phyloP scores from a whole-genome alignment of 2,113 vertebrate species.

The Polypterus bichir region DNA sequence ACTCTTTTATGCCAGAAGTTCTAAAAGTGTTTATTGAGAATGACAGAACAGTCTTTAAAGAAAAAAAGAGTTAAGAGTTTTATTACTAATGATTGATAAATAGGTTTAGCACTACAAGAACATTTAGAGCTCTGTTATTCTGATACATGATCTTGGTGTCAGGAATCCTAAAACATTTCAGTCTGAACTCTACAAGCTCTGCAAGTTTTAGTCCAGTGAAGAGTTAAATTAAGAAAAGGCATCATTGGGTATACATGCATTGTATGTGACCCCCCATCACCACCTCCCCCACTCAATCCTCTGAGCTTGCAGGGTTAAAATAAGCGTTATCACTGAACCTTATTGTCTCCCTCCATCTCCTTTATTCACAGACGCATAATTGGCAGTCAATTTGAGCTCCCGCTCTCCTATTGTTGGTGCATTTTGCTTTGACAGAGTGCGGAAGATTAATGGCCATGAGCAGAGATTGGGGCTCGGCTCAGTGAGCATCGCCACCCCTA shows the following conservation, averaged over 20 bases:
- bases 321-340: constrained; percentile 57
- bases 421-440: constrained; percentile 70
- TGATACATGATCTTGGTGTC: no score
- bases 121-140: no score
- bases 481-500: constrained; percentile 60
- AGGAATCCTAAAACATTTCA: no score
- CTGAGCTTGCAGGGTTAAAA: constrained; percentile 48
- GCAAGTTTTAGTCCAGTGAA: not conserved
- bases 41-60: no score
- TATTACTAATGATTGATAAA: no score
- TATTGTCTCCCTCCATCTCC: constrained; percentile 48
- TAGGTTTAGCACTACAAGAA: no score
- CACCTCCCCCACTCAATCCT: constrained; percentile 22
- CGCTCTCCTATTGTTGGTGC: constrained; percentile 63
- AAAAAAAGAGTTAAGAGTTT: no score
- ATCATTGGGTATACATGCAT: constrained; percentile 28
- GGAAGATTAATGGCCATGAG: constrained; percentile 67
- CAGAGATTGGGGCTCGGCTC: constrained; percentile 55
- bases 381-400: constrained; percentile 70
- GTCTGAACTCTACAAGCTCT: no score
- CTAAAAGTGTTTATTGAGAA: no score
- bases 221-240: constrained; percentile 23
- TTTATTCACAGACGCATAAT: constrained; percentile 71
- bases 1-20: no score
- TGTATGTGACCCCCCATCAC: constrained; percentile 12